Conservation (phyloP, 1,140 invertebrate genomes). For the Lordiphosa collinella region DNA sequence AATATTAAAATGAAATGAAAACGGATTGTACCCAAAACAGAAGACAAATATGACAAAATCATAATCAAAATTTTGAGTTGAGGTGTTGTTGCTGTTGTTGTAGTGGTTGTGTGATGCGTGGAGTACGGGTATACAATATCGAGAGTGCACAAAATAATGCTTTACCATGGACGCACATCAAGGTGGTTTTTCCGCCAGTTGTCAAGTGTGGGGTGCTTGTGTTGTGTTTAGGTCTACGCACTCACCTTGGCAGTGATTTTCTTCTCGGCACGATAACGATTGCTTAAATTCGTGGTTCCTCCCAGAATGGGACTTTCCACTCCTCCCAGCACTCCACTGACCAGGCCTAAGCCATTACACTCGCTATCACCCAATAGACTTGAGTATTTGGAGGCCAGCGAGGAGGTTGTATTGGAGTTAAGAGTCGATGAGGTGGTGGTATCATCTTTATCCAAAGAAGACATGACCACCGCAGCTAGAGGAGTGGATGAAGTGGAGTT, state of each 20-base stretch:
- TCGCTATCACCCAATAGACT: constrained; percentile 73
- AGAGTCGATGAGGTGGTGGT: constrained; percentile 68
- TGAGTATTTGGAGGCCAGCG: constrained; percentile 72
- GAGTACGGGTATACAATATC: constrained; percentile 21
- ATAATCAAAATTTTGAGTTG: constrained; percentile 16
- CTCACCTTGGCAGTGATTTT: constrained; percentile 80
- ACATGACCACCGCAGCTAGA: constrained; percentile 63
- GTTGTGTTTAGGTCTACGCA: not conserved
- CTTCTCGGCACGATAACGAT: constrained; percentile 78
- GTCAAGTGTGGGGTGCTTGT: constrained; percentile 14
- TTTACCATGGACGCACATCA: constrained; percentile 27
- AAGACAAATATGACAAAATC: not conserved
- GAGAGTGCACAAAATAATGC: constrained; percentile 22
- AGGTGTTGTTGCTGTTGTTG: constrained; percentile 17
- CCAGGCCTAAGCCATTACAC: constrained; percentile 49
- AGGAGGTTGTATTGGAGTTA: constrained; percentile 73
- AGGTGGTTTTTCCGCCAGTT: constrained; percentile 10
- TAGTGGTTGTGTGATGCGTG: constrained; percentile 7
- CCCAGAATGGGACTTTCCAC: constrained; percentile 52
- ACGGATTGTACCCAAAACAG: constrained; percentile 9
- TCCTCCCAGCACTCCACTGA: constrained; percentile 27
- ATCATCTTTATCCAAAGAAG: constrained; percentile 70
- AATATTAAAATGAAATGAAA: constrained; percentile 22
- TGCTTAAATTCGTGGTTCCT: constrained; percentile 61
- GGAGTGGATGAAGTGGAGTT: constrained; percentile 73